Evolutionary conservation across 2,888 invertebrate species (phyloP).

Genomic region (Clistopyga incitator): DNA sequence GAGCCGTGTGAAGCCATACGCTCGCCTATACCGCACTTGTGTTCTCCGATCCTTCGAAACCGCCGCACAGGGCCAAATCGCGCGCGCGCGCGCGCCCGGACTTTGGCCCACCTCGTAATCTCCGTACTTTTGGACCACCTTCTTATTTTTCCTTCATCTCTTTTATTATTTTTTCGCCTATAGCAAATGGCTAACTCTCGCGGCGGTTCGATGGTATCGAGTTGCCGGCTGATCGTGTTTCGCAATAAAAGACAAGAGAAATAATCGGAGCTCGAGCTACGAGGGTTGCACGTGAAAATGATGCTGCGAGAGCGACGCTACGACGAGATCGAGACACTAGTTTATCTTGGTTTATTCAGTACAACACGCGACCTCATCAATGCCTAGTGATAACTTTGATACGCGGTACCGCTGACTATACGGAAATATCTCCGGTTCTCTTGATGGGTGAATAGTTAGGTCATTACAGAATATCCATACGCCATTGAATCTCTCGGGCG

Average conservation of each 20-base stretch:
- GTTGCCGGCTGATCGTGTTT: slow-evolving; percentile 59
- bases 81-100: slow-evolving; percentile 28
- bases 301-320: slow-evolving; percentile 18
- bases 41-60: slow-evolving; percentile 28
- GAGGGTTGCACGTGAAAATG: slow-evolving; percentile 41
- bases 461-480: background rate
- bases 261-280: slow-evolving; percentile 51
- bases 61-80: background rate
- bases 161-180: slow-evolving; percentile 19
- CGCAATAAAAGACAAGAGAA: slow-evolving; percentile 56
- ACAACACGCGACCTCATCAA: slow-evolving; percentile 2
- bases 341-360: slow-evolving; percentile 24
- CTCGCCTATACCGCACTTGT: background rate
- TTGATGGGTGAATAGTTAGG: background rate
- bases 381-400: background rate
- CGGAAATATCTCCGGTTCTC: slow-evolving; percentile 5
- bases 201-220: slow-evolving; percentile 60
- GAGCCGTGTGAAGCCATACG: slow-evolving; percentile 51
- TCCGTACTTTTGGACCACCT: slow-evolving; percentile 49
- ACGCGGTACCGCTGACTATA: slow-evolving; percentile 15
- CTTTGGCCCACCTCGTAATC: slow-evolving; percentile 39
- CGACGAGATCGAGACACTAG: slow-evolving; percentile 7
- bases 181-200: slow-evolving; percentile 58
- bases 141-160: slow-evolving; percentile 31
- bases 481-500: slow-evolving; percentile 24